Evolutionary conservation across 2,113 vertebrate genomes (phyloP), one percentile per base, ranked within the genome.

Genomic region (Neogobius melanostomus): DNA sequence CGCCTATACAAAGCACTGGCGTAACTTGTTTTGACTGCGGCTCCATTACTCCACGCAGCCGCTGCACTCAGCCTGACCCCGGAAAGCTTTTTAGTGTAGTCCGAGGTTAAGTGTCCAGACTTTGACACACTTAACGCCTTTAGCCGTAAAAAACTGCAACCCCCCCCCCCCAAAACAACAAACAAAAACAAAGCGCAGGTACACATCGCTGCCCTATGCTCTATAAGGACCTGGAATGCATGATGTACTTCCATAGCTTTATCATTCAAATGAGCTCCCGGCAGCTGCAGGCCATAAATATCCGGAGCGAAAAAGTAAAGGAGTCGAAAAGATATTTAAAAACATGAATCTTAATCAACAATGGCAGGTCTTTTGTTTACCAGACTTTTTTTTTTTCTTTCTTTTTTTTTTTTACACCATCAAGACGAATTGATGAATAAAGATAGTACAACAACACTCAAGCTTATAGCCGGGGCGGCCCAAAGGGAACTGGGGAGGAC

Each of bases 61-160:
- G 76, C 78, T 88, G 88, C 82, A 89, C 87, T 85, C 59, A 76
- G 76, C 47, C 72, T 90, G 90, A 91, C 87, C 89, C 78, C 76
- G 11, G 74, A 85, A 91, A 89, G 90, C 91, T 92, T 90, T n/a
- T 91, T 88, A 91, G 91, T 36, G 28, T 74, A 54, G 74, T 65
- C 71, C 87, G 80, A 81, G 88, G 87, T 91, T 90, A 91, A 88
- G 83, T 87, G 86, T 87, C 86, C 84, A 85, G 88, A 88, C 87
- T 70, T 59, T 69, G 84, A 87, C 76, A 61, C 59, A 16, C 42
- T 44, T 44, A 44, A 44, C 59, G 42, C 59, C 14, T 61, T 61
- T 45, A 14, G 59, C 15, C 12, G 59, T 68, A 52, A 59, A 59
- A 52, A 59, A 59, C 56, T 21, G 12, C 56, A 6, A 53, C 8